phyloP scores from a whole-genome alignment of 2,797 vertebrate genomes.

The Sebastes diploproa region DNA sequence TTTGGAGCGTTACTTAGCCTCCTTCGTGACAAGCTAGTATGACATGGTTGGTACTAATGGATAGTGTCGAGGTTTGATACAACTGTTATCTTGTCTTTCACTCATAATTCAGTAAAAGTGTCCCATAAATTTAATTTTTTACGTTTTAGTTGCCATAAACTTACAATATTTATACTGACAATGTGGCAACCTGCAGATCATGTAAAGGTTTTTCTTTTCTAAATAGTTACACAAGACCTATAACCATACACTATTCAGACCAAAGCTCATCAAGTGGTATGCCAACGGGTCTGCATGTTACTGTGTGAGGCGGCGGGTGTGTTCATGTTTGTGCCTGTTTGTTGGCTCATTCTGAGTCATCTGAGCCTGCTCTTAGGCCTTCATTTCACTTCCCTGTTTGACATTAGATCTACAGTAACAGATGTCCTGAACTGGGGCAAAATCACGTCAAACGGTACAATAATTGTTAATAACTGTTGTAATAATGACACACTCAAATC shows the following conservation, averaged over 20 bases:
- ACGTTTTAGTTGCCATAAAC: too few species aligned
- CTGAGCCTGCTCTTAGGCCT: not conserved
- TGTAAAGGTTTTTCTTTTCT: not conserved
- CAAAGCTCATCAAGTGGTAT: not conserved
- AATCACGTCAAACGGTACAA: not conserved
- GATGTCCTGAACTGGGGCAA: not conserved
- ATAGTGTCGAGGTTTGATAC: not conserved
- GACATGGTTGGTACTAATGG: too few species aligned
- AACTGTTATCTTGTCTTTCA: not conserved
- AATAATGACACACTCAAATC: not conserved
- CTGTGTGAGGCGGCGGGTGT: not conserved
- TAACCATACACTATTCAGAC: not conserved
- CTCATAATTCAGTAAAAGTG: not conserved
- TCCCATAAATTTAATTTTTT: not conserved
- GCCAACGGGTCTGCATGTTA: not conserved
- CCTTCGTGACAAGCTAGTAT: too few species aligned
- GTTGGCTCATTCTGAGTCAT: not conserved
- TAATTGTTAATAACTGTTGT: not conserved
- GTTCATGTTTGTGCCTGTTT: not conserved
- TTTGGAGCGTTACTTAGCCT: accelerated
- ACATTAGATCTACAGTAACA: not conserved
- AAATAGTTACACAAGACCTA: not conserved
- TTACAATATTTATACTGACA: not conserved
- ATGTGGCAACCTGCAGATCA: not conserved
- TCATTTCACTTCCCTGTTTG: not conserved